A percentile compares a stretch with the other conserved stretches of the same genome.
Evolutionary conservation across 2,888 invertebrate species (phyloP).

Genomic region (Leucophenga maculata): DNA sequence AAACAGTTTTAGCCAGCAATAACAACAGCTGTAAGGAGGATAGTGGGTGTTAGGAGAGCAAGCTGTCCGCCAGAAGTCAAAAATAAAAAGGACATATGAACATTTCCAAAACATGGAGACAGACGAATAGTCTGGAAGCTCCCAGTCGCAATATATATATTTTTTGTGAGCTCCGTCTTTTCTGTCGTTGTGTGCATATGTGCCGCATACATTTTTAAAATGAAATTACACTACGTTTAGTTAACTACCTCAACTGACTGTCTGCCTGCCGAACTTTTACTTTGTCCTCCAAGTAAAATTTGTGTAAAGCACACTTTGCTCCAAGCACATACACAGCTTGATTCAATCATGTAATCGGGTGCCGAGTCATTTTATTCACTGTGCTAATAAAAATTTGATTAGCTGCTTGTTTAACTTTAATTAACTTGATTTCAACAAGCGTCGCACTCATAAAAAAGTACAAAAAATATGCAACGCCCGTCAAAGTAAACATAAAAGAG

Average conservation of each 20-base stretch:
- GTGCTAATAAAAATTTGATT: slow-evolving; percentile 60
- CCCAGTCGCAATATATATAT: not conserved
- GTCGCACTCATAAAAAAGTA: slow-evolving; percentile 34
- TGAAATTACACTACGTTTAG: slow-evolving; percentile 59
- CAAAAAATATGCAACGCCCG: slow-evolving; percentile 33
- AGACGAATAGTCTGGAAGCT: not conserved
- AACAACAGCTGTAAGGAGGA: no score
- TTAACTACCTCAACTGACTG: slow-evolving; percentile 42
- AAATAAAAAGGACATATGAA: no score
- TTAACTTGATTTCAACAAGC: slow-evolving; percentile 57
- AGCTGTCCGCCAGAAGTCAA: no score
- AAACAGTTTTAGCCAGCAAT: no score
- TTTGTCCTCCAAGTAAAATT: no score
- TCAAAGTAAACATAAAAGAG: no score
- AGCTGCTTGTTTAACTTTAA: slow-evolving; percentile 65
- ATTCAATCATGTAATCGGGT: no score
- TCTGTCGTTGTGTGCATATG: not conserved
- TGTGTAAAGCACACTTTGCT: no score
- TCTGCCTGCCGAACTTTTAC: no score
- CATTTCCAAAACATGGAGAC: not conserved
- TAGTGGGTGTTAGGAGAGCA: no score
- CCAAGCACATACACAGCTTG: not conserved
- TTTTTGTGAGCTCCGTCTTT: not conserved
- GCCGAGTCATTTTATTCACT: no score
- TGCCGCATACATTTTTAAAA: slow-evolving; percentile 56